Conservation (phyloP, 2,113 vertebrate genomes). For the Mesocricetus auratus region DNA sequence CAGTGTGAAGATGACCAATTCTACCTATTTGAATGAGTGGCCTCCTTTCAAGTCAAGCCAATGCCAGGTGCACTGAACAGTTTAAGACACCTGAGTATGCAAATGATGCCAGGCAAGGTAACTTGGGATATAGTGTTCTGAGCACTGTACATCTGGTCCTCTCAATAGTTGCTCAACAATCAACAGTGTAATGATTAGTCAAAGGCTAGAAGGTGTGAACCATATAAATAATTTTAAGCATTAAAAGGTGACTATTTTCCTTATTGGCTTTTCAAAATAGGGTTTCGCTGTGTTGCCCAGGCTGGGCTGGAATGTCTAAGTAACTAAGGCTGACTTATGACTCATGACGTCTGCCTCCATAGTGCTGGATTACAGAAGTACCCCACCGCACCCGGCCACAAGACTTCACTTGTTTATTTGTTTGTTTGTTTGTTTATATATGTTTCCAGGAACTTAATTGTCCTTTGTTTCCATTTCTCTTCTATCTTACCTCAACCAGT, state of each 20-base stretch:
- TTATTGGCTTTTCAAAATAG: background rate
- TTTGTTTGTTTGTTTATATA: background rate
- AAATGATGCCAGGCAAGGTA: slow-evolving; percentile 34
- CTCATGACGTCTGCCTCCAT: background rate
- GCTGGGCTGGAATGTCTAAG: background rate
- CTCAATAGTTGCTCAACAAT: slow-evolving; percentile 26
- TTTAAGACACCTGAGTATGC: slow-evolving; percentile 40
- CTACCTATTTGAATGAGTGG: background rate
- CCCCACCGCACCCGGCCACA: background rate
- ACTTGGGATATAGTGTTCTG: slow-evolving; percentile 17
- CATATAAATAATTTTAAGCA: slow-evolving; percentile 44
- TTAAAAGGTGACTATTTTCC: background rate
- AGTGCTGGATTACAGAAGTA: background rate
- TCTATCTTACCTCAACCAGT: background rate
- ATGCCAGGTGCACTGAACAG: slow-evolving; percentile 30
- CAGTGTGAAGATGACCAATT: background rate
- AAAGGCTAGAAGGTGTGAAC: slow-evolving; percentile 20
- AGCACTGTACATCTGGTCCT: slow-evolving; percentile 16
- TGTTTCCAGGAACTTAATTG: slow-evolving; percentile 21
- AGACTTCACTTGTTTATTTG: background rate
- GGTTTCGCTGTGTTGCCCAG: background rate
- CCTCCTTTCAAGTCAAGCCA: slow-evolving; percentile 29
- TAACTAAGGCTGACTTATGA: background rate
- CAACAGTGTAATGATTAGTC: slow-evolving; percentile 13
- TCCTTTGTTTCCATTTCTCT: slow-evolving; percentile 51